Evolutionary conservation across 2,888 invertebrate species (phyloP).

Genomic region (Cheilosia soror): DNA sequence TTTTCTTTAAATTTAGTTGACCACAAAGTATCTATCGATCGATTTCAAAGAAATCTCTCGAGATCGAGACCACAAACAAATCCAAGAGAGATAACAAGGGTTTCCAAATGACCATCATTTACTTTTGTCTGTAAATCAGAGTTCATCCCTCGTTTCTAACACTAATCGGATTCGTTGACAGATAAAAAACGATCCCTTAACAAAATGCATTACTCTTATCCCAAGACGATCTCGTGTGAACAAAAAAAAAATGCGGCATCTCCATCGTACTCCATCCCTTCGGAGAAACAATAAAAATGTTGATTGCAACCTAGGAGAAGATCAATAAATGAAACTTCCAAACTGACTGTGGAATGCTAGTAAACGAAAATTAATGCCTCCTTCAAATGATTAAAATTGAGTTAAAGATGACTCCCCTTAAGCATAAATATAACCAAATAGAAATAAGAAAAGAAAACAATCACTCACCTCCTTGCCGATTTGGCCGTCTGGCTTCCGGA

Average conservation of each 20-base stretch:
- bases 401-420: neutral
- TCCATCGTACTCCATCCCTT: neutral
- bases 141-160: neutral
- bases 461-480: conserved; percentile 88
- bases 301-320: neutral
- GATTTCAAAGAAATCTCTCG: neutral
- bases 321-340: neutral
- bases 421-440: neutral
- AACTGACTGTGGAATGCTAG: neutral
- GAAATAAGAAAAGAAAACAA: conserved; percentile 8
- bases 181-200: conserved; percentile 3
- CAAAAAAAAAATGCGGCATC: neutral
- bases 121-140: neutral
- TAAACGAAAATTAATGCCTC: no score
- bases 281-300: neutral
- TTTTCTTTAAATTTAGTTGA: no score
- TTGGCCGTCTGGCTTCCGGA: conserved; percentile 87
- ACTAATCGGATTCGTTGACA: conserved; percentile 10
- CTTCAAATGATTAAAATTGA: no score
- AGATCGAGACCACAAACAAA: neutral
- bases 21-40: neutral
- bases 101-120: neutral
- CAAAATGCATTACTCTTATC: conserved; percentile 6
- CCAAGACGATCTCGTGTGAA: conserved; percentile 2
- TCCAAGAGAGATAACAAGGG: neutral